Base-by-base conservation (phyloP, 2,888 invertebrate species). In the Callyntrura guangdongensis region DNA sequence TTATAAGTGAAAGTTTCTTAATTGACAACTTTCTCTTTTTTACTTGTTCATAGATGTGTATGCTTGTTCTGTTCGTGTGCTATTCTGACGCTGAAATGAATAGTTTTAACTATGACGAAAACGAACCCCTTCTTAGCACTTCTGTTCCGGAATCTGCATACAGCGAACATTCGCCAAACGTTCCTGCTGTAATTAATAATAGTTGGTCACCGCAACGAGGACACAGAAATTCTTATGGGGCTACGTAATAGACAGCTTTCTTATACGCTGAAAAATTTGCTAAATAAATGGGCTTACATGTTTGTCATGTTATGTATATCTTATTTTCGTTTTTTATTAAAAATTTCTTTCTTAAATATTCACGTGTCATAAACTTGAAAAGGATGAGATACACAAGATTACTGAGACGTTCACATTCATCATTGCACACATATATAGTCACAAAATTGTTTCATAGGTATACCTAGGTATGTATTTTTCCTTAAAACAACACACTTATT, bases 321-420 rank as follows among this genome's bases (percentile, higher is more conserved):
- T 72, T 12, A 17, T 72, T 72, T 72, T 72, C 36, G 27, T 9
- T 72, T 72, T 72, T 72, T 72, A 72, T 72, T 72, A 27, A 45
- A 17, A 72, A 69, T 17, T 72, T 67, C 45, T 72, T 36, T 45
- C 72, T 72, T 67, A 25, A 67, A 22, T 72, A 72, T 72, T 47
- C 8, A 17, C 45, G 36, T 45, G 72, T 72, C 72, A 67, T 67
- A 72, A 67, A 67, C n/a, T 45, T 25, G 9, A 17, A 72, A 72
- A 67, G 11, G 11, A 67, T 72, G 72, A 72, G 72, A 72, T 72
- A 72, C 83, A 83, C 83, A 83, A 5, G 67, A 56, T 77, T 77
- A 45, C 9, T 20, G 74, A 74, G 17, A 47, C 47, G 9, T 77
- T 77, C 77, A 53, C 49, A 77, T 27, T 77, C 22, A 53, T 22